Evolutionary conservation across 2,888 invertebrate genomes (phyloP).

Genomic region (Chaitophorus viminalis): DNA sequence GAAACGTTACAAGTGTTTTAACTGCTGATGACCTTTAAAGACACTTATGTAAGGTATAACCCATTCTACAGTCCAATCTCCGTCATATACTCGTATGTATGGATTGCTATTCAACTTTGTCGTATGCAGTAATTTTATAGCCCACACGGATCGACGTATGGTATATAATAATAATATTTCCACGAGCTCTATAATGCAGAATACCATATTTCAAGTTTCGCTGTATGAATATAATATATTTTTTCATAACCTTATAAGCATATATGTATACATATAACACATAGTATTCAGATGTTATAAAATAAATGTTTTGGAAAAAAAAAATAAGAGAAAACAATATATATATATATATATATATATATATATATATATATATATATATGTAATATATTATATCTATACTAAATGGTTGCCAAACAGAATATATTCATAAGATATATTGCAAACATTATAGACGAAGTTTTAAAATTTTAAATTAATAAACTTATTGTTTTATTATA

Average conservation of each 20-base stretch:
- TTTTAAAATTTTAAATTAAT: too few species aligned
- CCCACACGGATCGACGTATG: not conserved
- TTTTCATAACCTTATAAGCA: not conserved
- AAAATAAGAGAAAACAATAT: not conserved
- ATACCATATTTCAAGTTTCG: too few species aligned
- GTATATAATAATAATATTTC: too few species aligned
- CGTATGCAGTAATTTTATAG: not conserved
- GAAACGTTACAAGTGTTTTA: not conserved
- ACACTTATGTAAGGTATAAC: not conserved
- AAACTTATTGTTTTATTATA: not conserved
- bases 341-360: too few species aligned
- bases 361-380: too few species aligned
- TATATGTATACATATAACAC: not conserved
- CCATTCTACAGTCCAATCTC: not conserved
- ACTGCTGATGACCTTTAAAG: not conserved
- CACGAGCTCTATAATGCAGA: too few species aligned
- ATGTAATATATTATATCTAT: not conserved
- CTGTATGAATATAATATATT: not conserved
- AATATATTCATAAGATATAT: not conserved
- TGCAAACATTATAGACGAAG: not conserved
- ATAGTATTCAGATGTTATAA: not conserved
- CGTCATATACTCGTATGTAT: not conserved
- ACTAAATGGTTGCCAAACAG: not conserved
- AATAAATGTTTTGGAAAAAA: not conserved
- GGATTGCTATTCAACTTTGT: not conserved